Evolutionary conservation across 2,113 vertebrate species (phyloP).

Genomic region (Sorex araneus): DNA sequence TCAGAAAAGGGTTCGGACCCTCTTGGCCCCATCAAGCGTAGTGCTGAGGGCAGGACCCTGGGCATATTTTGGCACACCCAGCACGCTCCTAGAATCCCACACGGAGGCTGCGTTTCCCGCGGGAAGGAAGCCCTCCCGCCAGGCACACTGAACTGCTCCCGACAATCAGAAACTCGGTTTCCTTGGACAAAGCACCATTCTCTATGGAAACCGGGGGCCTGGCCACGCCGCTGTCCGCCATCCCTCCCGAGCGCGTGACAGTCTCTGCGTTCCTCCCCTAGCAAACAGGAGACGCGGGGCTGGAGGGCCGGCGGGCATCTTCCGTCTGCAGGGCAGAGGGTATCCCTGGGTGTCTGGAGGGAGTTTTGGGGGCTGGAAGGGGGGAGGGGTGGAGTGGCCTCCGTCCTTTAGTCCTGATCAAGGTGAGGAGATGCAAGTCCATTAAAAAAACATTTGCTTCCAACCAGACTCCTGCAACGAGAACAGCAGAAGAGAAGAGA

Average conservation of each 20-base stretch:
- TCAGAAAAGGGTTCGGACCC: constrained; percentile 72
- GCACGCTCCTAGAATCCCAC: constrained; percentile 63
- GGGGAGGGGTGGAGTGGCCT: constrained; percentile 85
- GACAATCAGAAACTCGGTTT: constrained; percentile 83
- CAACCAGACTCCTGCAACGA: constrained; percentile 85
- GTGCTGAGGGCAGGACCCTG: constrained; percentile 72
- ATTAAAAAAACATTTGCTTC: constrained; percentile 89
- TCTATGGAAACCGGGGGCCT: constrained; percentile 84
- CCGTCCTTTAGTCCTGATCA: constrained; percentile 88
- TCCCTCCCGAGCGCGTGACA: constrained; percentile 66
- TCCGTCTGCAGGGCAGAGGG: constrained; percentile 78
- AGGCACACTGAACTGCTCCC: constrained; percentile 68
- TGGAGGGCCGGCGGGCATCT: constrained; percentile 82
- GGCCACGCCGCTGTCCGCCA: constrained; percentile 57
- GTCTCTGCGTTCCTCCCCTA: constrained; percentile 73
- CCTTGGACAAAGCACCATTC: constrained; percentile 88
- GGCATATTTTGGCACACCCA: constrained; percentile 75
- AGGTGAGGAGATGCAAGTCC: constrained; percentile 91
- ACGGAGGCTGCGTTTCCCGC: constrained; percentile 36
- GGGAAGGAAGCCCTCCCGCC: constrained; percentile 69
- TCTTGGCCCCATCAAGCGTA: constrained; percentile 72
- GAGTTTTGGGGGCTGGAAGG: constrained; percentile 74
- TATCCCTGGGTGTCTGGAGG: constrained; percentile 79
- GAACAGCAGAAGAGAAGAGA: constrained; percentile 71
- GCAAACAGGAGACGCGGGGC: constrained; percentile 80